phyloP scores from a whole-genome alignment of 1,140 invertebrate genomes.

The Sesamia nonagrioides region DNA sequence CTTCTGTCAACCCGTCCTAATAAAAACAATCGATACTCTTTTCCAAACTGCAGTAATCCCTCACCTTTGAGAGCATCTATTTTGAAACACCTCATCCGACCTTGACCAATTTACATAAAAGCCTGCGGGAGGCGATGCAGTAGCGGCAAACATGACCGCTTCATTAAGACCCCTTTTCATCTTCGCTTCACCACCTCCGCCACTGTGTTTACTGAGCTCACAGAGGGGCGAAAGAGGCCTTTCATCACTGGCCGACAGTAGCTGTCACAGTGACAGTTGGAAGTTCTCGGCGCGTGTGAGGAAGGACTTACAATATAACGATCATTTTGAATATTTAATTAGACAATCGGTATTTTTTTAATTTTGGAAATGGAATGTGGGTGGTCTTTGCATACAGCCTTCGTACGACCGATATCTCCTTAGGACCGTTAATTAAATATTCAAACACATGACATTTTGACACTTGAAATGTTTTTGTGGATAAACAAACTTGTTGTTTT shows the following conservation, averaged over 20 bases:
- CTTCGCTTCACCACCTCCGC: constrained; percentile 2
- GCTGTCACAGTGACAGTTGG: constrained; percentile 61
- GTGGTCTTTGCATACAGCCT: constrained; percentile 27
- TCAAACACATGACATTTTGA: constrained; percentile 26
- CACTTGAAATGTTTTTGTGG: constrained; percentile 27
- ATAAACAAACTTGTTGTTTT: constrained; percentile 38
- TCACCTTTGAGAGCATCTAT: constrained; percentile 53
- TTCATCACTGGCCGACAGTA: constrained; percentile 48
- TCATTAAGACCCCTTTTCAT: constrained; percentile 52
- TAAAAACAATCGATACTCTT: not conserved
- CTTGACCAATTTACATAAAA: constrained; percentile 66
- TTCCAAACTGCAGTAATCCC: constrained; percentile 34
- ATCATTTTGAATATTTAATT: constrained; percentile 49
- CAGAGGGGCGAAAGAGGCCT: constrained; percentile 38
- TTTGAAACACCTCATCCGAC: constrained; percentile 50
- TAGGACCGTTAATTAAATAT: constrained; percentile 18
- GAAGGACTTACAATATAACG: constrained; percentile 52
- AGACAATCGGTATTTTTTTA: constrained; percentile 30
- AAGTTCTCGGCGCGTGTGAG: constrained; percentile 54
- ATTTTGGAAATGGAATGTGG: constrained; percentile 11
- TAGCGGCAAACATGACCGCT: constrained; percentile 54
- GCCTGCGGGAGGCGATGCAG: constrained; percentile 63
- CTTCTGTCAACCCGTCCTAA: not conserved
- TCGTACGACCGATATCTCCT: constrained; percentile 12
- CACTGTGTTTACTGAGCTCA: not conserved